phyloP scores from a whole-genome alignment of 2,113 vertebrate genomes.

The Peromyscus maniculatus region DNA sequence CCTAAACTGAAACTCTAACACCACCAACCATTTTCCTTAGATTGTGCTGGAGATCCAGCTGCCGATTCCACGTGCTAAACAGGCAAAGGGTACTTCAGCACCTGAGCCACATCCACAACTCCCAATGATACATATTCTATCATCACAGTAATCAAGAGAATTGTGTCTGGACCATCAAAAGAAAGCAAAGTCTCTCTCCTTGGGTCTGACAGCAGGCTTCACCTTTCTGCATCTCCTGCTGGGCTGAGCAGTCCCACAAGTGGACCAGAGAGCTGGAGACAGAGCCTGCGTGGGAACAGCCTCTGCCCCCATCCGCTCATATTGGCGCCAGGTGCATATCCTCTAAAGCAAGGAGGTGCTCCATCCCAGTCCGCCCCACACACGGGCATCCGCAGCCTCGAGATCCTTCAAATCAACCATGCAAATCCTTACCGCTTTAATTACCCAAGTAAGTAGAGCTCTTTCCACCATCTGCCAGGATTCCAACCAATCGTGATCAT shows the following conservation, averaged over 20 bases:
- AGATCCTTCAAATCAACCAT: constrained; percentile 73
- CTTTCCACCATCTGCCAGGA: constrained; percentile 63
- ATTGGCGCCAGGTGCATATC: constrained; percentile 56
- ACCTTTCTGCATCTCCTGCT: not conserved
- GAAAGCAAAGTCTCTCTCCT: constrained; percentile 13
- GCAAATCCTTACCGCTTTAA: constrained; percentile 69
- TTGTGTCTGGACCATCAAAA: not conserved
- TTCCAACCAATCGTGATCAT: constrained; percentile 10
- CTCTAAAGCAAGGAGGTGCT: constrained; percentile 39
- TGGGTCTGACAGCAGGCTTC: not conserved
- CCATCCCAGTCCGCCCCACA: constrained; percentile 1
- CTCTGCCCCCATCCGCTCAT: not conserved
- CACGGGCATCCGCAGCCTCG: constrained; percentile 54
- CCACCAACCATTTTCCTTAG: not conserved
- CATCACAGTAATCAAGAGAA: constrained; percentile 30
- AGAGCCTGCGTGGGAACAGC: not conserved
- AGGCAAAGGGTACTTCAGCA: not conserved
- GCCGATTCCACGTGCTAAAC: not conserved
- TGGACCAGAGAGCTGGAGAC: not conserved
- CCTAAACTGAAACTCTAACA: not conserved
- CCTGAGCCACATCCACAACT: not conserved
- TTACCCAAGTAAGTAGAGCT: constrained; percentile 73
- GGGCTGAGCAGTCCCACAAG: not conserved
- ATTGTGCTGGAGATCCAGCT: not conserved
- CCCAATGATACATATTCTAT: not conserved